Evolutionary conservation across 2,797 vertebrate species (phyloP).

Genomic region (Selene dorsalis): DNA sequence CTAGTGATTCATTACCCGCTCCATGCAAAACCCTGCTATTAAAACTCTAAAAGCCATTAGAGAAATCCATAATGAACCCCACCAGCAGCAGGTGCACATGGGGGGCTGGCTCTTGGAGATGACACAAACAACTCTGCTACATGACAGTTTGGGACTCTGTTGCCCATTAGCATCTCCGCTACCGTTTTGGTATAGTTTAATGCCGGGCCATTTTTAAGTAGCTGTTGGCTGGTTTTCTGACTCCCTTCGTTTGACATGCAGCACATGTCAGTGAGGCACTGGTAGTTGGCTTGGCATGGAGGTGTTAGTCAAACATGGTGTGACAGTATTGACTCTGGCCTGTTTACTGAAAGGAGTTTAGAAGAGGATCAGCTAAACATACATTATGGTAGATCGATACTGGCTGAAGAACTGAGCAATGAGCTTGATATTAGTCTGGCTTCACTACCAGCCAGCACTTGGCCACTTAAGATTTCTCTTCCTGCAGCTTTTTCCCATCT

Average conservation of each 20-base stretch:
- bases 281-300: constrained; percentile 57
- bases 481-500: constrained; percentile 55
- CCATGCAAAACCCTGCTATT: constrained; percentile 81
- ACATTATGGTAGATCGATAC: constrained; percentile 81
- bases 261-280: constrained; percentile 40
- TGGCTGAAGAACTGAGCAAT: constrained; percentile 76
- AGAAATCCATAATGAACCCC: constrained; percentile 82
- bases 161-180: constrained; percentile 70
- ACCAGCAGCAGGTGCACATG: constrained; percentile 81
- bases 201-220: constrained; percentile 50
- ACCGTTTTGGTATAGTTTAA: constrained; percentile 37
- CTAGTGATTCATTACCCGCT: constrained; percentile 81
- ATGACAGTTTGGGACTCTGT: constrained; percentile 74
- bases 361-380: constrained; percentile 84
- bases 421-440: constrained; percentile 80
- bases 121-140: constrained; percentile 76
- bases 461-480: constrained; percentile 64
- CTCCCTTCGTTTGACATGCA: constrained; percentile 59
- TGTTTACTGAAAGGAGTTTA: constrained; percentile 81
- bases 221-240: constrained; percentile 40
- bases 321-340: constrained; percentile 78
- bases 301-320: constrained; percentile 77
- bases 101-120: constrained; percentile 68
- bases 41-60: constrained; percentile 84
- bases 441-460: constrained; percentile 59